Evolutionary conservation across 2,113 vertebrate species (phyloP).

Genomic region (Hemiscyllium ocellatum): DNA sequence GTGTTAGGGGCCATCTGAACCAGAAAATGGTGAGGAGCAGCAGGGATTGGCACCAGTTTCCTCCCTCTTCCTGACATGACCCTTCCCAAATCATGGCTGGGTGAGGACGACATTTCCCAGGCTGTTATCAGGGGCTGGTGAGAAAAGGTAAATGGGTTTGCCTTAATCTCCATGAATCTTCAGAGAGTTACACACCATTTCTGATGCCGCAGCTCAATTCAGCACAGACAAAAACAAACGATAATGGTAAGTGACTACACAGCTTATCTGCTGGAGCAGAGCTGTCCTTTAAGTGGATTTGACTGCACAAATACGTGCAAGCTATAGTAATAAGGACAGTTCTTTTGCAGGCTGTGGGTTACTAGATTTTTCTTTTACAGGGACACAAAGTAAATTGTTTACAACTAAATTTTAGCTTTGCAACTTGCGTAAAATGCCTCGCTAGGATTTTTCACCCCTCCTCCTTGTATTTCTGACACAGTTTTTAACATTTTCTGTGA

Average conservation of each 20-base stretch:
- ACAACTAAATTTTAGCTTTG: neutral
- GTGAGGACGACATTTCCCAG: neutral
- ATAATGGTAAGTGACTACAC: constrained; percentile 27
- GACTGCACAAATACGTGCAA: constrained; percentile 13
- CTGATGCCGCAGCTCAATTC: neutral
- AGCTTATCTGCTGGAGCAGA: constrained; percentile 23
- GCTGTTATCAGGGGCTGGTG: neutral
- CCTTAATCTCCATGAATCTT: constrained; percentile 28
- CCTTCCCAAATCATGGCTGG: neutral
- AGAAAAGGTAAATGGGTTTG: neutral
- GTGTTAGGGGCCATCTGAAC: neutral
- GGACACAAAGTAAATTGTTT: neutral
- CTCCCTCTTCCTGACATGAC: neutral
- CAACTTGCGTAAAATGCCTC: neutral
- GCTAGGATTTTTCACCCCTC: neutral
- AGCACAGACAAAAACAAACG: constrained; percentile 25
- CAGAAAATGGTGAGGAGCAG: neutral
- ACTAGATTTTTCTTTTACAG: neutral
- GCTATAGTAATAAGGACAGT: neutral
- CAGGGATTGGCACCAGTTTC: neutral
- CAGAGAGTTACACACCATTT: constrained; percentile 4
- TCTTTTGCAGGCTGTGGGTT: neutral
- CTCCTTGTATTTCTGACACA: neutral
- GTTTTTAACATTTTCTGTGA: neutral
- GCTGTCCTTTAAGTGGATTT: constrained; percentile 35